A percentile compares a stretch with the other conserved stretches of the same genome.
Conservation (phyloP, 2,888 invertebrate genomes). For the Lasioglossum figueresi region DNA sequence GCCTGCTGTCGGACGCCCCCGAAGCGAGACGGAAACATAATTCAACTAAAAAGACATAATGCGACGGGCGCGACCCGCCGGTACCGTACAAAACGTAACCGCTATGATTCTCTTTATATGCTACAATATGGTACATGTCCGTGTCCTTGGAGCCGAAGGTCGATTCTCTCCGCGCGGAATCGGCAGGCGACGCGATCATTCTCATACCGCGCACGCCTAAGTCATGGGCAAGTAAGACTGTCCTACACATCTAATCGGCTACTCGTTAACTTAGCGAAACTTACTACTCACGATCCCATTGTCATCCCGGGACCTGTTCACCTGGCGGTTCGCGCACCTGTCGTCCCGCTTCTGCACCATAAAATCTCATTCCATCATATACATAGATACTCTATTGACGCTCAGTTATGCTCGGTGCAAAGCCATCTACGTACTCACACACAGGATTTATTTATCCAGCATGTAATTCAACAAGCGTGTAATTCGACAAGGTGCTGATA, state of each 20-base stretch:
- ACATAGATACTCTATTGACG: too few species aligned
- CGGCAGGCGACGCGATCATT: neutral
- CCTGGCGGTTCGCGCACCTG: neutral
- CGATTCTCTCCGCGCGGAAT: neutral
- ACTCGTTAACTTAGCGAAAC: slow-evolving; percentile 74
- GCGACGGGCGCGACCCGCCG: slow-evolving; percentile 19
- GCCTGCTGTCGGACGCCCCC: neutral
- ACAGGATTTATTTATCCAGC: neutral
- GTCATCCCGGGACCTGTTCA: slow-evolving; percentile 40
- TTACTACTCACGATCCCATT: slow-evolving; percentile 76
- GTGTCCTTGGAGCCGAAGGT: slow-evolving; percentile 13
- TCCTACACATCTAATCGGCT: slow-evolving; percentile 78
- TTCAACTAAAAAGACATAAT: slow-evolving; percentile 18
- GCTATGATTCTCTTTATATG: slow-evolving; percentile 32
- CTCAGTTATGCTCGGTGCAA: neutral
- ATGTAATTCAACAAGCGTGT: too few species aligned
- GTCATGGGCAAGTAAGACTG: slow-evolving; percentile 83
- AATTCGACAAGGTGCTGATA: neutral
- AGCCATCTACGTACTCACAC: neutral
- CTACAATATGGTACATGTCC: slow-evolving; percentile 52
- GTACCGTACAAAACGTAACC: slow-evolving; percentile 47
- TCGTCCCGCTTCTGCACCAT: neutral
- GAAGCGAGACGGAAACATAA: slow-evolving; percentile 2
- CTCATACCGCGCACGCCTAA: slow-evolving; percentile 66
- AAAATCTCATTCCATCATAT: neutral